These are phyloP conservation scores for Acleris sparsana DNA, from an alignment of 2,888 invertebrate genomes.

Conservation along the genomic window DNA sequence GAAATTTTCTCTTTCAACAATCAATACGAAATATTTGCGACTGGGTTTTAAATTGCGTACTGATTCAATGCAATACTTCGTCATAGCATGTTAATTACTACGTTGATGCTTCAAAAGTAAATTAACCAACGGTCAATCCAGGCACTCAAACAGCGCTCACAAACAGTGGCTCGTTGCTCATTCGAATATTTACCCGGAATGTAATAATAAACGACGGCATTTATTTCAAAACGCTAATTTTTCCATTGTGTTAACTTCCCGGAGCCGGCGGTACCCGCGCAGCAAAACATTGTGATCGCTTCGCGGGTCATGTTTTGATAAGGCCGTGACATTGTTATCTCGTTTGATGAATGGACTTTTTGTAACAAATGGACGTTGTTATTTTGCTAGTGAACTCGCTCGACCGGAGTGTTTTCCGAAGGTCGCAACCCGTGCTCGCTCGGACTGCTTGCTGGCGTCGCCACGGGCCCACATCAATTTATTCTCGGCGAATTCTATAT, in stretches of 20 bases:
- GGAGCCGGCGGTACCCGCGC: constrained; percentile 55
- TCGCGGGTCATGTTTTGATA: constrained; percentile 79
- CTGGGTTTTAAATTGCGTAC: background rate
- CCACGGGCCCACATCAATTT: constrained; percentile 2
- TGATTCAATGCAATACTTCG: constrained; percentile 20
- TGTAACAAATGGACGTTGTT: constrained; percentile 78
- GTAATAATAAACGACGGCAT: constrained; percentile 65
- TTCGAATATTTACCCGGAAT: constrained; percentile 24
- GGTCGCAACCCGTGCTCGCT: constrained; percentile 45
- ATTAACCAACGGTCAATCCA: constrained; percentile 23
- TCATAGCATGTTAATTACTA: constrained; percentile 18
- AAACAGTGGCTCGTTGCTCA: constrained; percentile 38
- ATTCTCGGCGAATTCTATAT: constrained; percentile 1
- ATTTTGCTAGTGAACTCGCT: constrained; percentile 70
- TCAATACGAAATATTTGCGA: background rate
- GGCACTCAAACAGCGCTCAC: constrained; percentile 41
- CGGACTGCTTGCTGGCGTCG: constrained; percentile 36
- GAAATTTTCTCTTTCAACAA: background rate
- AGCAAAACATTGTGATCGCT: constrained; percentile 77
- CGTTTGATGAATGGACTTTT: constrained; percentile 80
- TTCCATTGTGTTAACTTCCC: constrained; percentile 74
- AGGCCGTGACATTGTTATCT: constrained; percentile 79
- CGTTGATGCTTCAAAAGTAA: constrained; percentile 7
- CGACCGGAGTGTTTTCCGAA: constrained; percentile 58
- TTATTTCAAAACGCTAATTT: constrained; percentile 64